A percentile compares a stretch with the other conserved stretches of the same genome.
phyloP scores from a whole-genome alignment of 2,797 vertebrate genomes.

The Dallia pectoralis region DNA sequence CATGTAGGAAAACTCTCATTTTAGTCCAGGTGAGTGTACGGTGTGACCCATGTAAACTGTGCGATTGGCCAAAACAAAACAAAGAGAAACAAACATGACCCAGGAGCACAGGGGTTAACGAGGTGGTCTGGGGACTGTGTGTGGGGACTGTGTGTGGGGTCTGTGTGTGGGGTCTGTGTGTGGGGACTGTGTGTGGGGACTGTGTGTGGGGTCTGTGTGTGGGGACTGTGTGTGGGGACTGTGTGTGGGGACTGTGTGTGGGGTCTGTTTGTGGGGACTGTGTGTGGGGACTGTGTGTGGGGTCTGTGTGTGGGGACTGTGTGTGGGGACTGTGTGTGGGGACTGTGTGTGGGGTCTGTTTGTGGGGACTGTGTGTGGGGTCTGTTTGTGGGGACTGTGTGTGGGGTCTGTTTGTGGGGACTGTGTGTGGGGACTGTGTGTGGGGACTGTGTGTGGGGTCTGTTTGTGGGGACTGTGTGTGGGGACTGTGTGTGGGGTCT shows the following conservation, averaged over 20 bases:
- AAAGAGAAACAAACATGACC: slow-evolving; percentile 26
- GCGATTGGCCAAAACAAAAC: background rate
- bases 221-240: too few relatives aligned
- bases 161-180: background rate
- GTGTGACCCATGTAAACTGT: slow-evolving; percentile 17
- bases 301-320: too few relatives aligned
- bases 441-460: background rate
- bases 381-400: too few relatives aligned
- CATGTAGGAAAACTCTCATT: background rate
- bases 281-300: background rate
- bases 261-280: too few relatives aligned
- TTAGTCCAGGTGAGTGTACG: background rate
- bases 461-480: too few relatives aligned
- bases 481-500: too few relatives aligned
- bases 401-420: too few relatives aligned
- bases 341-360: too few relatives aligned
- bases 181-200: too few relatives aligned
- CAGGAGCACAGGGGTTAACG: slow-evolving; percentile 11
- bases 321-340: background rate
- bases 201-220: background rate
- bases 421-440: too few relatives aligned
- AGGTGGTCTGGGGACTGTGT: background rate
- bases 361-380: background rate
- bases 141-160: too few relatives aligned
- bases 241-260: background rate